A percentile compares a stretch with the other conserved stretches of the same genome.
Conservation (phyloP, 35 echinoderm and acorn worm genomes). For the Diadema setosum region DNA sequence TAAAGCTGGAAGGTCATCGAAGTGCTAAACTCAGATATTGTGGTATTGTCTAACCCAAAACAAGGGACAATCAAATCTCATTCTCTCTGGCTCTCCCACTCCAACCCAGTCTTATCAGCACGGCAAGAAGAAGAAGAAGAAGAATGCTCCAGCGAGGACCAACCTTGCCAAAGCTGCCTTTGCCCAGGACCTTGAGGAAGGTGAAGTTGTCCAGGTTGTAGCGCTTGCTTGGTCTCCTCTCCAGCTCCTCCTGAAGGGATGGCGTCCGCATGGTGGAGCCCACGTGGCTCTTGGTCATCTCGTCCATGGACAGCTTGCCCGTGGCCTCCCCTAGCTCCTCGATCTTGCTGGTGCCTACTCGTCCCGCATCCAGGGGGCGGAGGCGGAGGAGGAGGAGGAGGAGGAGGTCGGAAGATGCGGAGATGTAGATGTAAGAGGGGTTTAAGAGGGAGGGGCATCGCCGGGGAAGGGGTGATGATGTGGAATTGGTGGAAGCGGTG, state of each 20-base stretch:
- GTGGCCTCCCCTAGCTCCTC: neutral
- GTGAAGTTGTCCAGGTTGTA: slow-evolving; percentile 86
- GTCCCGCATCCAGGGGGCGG: neutral
- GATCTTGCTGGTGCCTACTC: slow-evolving; percentile 30
- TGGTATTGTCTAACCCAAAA: too few species aligned
- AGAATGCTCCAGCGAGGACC: too few species aligned
- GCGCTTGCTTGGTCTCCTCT: slow-evolving; percentile 56
- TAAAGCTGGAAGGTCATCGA: too few species aligned
- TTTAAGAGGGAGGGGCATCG: neutral
- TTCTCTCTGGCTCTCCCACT: too few species aligned
- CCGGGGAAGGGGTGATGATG: neutral
- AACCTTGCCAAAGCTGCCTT: slow-evolving; percentile 99
- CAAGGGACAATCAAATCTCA: too few species aligned
- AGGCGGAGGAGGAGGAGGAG: neutral
- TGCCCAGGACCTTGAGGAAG: slow-evolving; percentile 96
- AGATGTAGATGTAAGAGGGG: neutral
- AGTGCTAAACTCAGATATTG: too few species aligned
- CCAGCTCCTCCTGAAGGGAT: slow-evolving; percentile 82
- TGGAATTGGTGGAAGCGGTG: neutral
- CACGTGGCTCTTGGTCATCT: neutral
- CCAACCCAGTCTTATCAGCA: too few species aligned
- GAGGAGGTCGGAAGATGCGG: neutral
- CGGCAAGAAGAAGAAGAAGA: too few species aligned
- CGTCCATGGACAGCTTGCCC: slow-evolving; percentile 15
- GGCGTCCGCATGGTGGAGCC: slow-evolving; percentile 5